Base-by-base conservation (phyloP, 2,888 invertebrate genomes). In the Caenorhabditis panamensis region DNA sequence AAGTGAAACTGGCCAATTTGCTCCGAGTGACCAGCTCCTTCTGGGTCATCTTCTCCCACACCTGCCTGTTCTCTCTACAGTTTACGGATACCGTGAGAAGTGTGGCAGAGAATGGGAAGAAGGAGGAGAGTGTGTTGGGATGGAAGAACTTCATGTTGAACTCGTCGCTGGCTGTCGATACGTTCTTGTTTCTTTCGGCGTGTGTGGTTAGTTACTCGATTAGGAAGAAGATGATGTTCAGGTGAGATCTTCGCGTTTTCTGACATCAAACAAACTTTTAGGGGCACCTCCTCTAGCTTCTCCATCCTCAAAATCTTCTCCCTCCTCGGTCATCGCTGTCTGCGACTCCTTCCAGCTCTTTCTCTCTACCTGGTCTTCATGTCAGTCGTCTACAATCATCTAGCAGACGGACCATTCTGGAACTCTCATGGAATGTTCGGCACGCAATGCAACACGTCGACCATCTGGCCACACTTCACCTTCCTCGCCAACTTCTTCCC, bases 81-180 rank as follows among this genome's bases (percentile, higher is more conserved):
- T 86, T 82, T 72, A 77, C 80, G 37, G 86, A 86, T 56, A 84
- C 77, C 1, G 64, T 83, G 1, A 22, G 62, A 22, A 51, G 51
- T 41, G 64, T 79, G 26, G 51, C 72, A 4, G 18, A 26, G 11
- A 64, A 59, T 26, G 56, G 58, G 41, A 47, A 26, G 47, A 13
- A 18, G 49, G 11, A 4, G 2, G 1, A n/a, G 24, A 41, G 28
- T 41, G 53, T 67, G 1, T 44, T 76, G 6, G 63, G 68, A 56
- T 68, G 68, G 68, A 68, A 49, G 51, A 68, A 53, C n/a, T 79
- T 85, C 44, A 77, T 84, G 51, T 61, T 89, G 58, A 87, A 86
- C 41, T 84, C 87, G 3, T 85, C 86, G 1, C 69, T 89, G 22
- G 83, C 85, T 18, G 88, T 89, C 22, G 88, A 89, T 69, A 84